Evolutionary conservation across 2,797 vertebrate genomes (phyloP).

Genomic region (Huso huso): DNA sequence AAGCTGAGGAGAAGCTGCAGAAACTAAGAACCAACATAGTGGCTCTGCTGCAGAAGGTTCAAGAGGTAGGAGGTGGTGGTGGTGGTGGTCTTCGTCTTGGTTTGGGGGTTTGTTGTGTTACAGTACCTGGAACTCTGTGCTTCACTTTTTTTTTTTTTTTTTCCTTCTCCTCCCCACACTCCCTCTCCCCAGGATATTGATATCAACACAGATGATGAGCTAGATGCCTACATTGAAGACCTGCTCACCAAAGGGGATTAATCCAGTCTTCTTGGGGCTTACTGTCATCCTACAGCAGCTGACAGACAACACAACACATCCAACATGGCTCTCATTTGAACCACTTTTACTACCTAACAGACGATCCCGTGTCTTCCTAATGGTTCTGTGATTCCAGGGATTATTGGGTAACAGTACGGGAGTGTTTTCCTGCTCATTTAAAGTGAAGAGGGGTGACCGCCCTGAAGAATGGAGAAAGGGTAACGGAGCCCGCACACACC

Average conservation of each 20-base stretch:
- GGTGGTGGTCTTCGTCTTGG: too few relatives aligned
- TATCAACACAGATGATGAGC: conserved; percentile 95
- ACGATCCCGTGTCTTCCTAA: too few relatives aligned
- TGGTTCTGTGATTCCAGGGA: too few relatives aligned
- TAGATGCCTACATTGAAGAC: conserved; percentile 96
- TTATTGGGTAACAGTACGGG: too few relatives aligned
- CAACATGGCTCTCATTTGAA: not conserved
- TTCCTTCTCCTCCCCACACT: not conserved
- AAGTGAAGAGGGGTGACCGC: too few relatives aligned
- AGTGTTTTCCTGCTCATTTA: too few relatives aligned
- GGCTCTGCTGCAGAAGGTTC: conserved; percentile 91
- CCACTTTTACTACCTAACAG: not conserved
- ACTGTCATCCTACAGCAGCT: not conserved
- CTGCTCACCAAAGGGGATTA: conserved; percentile 93
- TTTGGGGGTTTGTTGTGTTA: conserved; percentile 1
- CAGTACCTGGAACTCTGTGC: not conserved
- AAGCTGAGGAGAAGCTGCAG: conserved; percentile 89
- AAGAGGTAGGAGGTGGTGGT: conserved; percentile 68
- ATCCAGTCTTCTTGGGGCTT: conserved; percentile 26
- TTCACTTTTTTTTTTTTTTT: conserved; percentile 3
- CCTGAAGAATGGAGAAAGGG: too few relatives aligned
- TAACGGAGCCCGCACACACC: too few relatives aligned
- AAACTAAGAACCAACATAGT: conserved; percentile 94
- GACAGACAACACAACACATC: not conserved
- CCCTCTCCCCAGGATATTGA: conserved; percentile 81